Evolutionary conservation across 2,797 vertebrate species (phyloP), one percentile per base, ranked within the genome.

Genomic region (Loriculus beryllinus): DNA sequence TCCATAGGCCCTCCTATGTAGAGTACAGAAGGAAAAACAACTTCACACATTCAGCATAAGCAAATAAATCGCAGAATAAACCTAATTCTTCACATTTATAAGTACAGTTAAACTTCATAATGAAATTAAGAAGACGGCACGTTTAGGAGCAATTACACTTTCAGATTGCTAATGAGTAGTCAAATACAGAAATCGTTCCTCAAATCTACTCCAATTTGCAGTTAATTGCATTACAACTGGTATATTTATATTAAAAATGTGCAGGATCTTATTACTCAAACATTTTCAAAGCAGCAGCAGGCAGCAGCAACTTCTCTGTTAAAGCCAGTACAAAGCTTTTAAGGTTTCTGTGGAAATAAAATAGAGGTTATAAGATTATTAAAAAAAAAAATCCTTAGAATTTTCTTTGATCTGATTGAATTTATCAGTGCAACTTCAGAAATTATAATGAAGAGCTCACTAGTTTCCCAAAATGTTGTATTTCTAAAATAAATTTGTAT

Each of bases 171-270:
- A 90, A 93, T 90, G 51, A 95, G 74, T 81, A 94, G 82, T 94
- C 59, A 70, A 80, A 86, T 88, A 84, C 49, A 52, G 52, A 91
- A 93, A 74, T 68, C 3, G 0, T 90, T 94, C 48, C 52, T 92
- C 52, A 82, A 71, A 80, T 93, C 40, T 82, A 37, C 70, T 86
- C 56, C 39, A 90, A 26, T 91, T 90, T 95, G 60, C 67, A 70
- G 48, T 92, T 95, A 95, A 90, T 94, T 93, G 52, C 43, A 35
- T 71, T 95, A 57, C 70, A 82, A 7, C 71, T 77, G 19, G 14
- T 69, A 28, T 93, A 93, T 88, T 94, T 93, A 69, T 93, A 74
- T 92, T 91, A 90, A 88, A 91, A 94, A 52, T 60, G 60, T 91
- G 49, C 59, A 63, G 48, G 37, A 57, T 86, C 45, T 80, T 75